Evolutionary conservation across 2,797 vertebrate genomes (phyloP), one percentile per base, ranked within the genome.

Genomic region (Zenarchopterus dispar): DNA sequence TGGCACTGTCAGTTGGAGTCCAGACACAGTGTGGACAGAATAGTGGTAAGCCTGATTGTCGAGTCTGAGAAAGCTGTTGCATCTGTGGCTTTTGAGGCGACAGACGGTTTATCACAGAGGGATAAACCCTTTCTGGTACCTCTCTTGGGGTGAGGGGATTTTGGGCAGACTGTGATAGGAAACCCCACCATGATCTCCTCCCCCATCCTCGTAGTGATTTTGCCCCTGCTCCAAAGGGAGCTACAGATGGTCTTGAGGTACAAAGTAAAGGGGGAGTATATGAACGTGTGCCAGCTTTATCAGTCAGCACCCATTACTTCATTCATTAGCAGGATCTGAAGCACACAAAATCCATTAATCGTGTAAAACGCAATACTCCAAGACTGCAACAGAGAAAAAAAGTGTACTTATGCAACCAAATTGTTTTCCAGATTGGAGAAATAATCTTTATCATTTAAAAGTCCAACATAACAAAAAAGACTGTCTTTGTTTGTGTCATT

Each of bases 71-170:
- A 74, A 79, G 70, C 70, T 44, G 62, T 53, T 81, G 39, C 10
- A n/a, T 81, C 76, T 82, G 67, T 67, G 65, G 72, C 55, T 86
- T 79, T 80, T 36, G 70, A 63, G 72, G 62, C 77, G 83, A 77
- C 87, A 85, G 84, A 88, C 70, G 3, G 78, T 78, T 88, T 82
- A 80, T 84, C 82, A 81, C 11, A 6, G 60, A 80, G 74, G 81
- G 79, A 89, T 88, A 85, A 89, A 84, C 64, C 63, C 68, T 79
- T 63, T 71, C 56, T 63, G 66, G 58, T 70, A 59, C 51, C 31
- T 49, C 65, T 76, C 71, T 48, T 51, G 15, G 50, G 67, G 56
- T 49, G 62, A 73, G 69, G 80, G 82, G 77, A 70, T 70, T 84
- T 82, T 72, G 60, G 56, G 64, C 81, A 86, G 82, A 85, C 66